Conservation (phyloP, 2,888 invertebrate genomes). For the Lithophane socia region DNA sequence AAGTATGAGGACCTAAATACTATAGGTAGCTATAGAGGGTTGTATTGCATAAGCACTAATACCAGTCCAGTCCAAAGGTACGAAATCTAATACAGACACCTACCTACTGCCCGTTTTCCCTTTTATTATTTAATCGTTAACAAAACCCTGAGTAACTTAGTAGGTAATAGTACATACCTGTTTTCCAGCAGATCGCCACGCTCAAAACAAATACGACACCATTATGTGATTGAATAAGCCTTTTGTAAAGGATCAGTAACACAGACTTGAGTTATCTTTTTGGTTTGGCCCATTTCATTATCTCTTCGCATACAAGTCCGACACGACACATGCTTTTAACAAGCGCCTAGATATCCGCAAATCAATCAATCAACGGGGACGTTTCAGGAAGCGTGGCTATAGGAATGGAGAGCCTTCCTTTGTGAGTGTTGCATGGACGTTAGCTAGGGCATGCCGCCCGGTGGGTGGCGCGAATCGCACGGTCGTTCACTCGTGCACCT, state of each 20-base stretch:
- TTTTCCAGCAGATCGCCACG: background rate
- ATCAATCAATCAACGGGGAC: slow-evolving; percentile 51
- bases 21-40: background rate
- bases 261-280: slow-evolving; percentile 2
- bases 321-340: slow-evolving; percentile 10
- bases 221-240: background rate
- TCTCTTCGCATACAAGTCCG: background rate
- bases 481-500: slow-evolving; percentile 79
- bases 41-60: background rate
- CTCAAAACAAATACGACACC: background rate
- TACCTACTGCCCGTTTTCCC: too few relatives aligned
- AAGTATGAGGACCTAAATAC: background rate
- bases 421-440: slow-evolving; percentile 49
- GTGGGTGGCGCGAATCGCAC: slow-evolving; percentile 81
- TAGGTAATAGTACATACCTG: background rate
- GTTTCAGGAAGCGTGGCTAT: slow-evolving; percentile 46
- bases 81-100: background rate
- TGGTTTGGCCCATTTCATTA: slow-evolving; percentile 21
- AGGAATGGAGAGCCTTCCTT: slow-evolving; percentile 31
- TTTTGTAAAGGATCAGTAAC: background rate
- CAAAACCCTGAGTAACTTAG: too few relatives aligned
- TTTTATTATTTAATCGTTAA: too few relatives aligned
- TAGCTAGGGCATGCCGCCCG: slow-evolving; percentile 75
- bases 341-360: slow-evolving; percentile 1
- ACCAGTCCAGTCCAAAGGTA: background rate